These are phyloP conservation scores for Clinocottus analis DNA, from an alignment of 2,113 vertebrate species.

Conservation along the genomic window DNA sequence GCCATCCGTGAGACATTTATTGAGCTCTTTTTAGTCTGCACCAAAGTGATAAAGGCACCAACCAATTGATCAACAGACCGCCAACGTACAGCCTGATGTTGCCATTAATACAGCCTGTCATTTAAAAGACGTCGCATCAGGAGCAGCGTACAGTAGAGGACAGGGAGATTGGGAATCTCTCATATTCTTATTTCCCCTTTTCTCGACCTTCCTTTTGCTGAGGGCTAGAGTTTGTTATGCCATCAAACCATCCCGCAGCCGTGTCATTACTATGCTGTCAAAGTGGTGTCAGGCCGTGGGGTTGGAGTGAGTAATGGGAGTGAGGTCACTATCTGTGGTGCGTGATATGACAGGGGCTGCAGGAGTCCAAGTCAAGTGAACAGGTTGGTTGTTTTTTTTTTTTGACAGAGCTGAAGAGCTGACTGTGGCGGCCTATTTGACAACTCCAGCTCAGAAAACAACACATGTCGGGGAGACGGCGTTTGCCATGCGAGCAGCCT, in stretches of 20 bases:
- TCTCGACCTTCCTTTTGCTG: constrained; percentile 54
- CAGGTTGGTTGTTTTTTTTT: no score
- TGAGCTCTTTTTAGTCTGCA: background rate
- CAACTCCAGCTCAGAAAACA: constrained; percentile 50
- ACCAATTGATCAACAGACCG: background rate
- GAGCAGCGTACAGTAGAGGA: constrained; percentile 20
- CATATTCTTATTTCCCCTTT: constrained; percentile 60
- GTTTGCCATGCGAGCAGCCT: constrained; percentile 19
- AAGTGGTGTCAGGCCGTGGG: constrained; percentile 70
- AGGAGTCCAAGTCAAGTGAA: constrained; percentile 71
- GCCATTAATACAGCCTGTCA: background rate
- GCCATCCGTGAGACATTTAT: background rate
- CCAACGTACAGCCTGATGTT: background rate
- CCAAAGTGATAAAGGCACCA: constrained; percentile 1
- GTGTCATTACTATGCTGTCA: constrained; percentile 75
- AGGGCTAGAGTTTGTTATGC: constrained; percentile 67
- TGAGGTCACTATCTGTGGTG: constrained; percentile 74
- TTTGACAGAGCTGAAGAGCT: constrained; percentile 69
- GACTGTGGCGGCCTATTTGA: constrained; percentile 52
- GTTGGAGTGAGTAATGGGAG: constrained; percentile 75
- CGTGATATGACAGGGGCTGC: constrained; percentile 75
- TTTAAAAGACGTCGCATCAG: background rate
- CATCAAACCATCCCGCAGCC: constrained; percentile 67
- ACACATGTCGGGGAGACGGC: constrained; percentile 29
- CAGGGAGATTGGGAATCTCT: constrained; percentile 38